Conservation (phyloP, 2,888 invertebrate species). For the Malachius bipustulatus region DNA sequence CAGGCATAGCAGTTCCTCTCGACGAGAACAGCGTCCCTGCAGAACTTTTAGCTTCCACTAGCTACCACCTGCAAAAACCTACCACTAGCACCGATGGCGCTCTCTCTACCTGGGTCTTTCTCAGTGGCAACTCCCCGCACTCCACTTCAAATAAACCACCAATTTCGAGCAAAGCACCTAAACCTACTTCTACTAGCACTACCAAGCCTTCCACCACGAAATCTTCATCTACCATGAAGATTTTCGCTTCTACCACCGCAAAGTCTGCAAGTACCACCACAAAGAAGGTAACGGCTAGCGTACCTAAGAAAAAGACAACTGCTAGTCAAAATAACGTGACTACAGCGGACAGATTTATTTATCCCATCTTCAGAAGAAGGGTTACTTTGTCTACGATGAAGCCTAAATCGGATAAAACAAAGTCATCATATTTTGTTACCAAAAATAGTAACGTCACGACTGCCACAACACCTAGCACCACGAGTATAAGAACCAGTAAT, state of each 20-base stretch:
- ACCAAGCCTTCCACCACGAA: conserved; percentile 17
- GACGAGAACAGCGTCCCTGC: conserved; percentile 27
- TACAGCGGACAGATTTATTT: conserved; percentile 10
- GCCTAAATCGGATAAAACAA: too few species aligned
- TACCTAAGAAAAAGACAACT: conserved; percentile 12
- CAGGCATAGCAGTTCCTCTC: conserved; percentile 42
- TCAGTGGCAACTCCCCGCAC: conserved; percentile 42
- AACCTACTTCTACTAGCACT: conserved; percentile 14
- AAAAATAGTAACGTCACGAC: conserved; percentile 1
- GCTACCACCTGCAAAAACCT: conserved; percentile 34
- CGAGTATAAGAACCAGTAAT: conserved; percentile 3
- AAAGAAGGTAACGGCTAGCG: conserved; percentile 13
- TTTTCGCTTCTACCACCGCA: too few species aligned
- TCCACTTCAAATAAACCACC: conserved; percentile 27
- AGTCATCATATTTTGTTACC: too few species aligned
- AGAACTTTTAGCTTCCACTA: conserved; percentile 28
- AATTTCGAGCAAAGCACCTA: conserved; percentile 1
- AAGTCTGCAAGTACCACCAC: conserved; percentile 16
- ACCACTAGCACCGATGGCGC: conserved; percentile 49
- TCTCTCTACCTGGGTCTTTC: conserved; percentile 64
- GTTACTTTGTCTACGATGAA: too few species aligned
- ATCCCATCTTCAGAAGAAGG: too few species aligned
- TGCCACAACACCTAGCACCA: conserved; percentile 10
- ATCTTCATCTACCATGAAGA: too few species aligned
- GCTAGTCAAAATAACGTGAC: conserved; percentile 12